phyloP scores from a whole-genome alignment of 2,888 invertebrate species.

The Tipula lateralis region DNA sequence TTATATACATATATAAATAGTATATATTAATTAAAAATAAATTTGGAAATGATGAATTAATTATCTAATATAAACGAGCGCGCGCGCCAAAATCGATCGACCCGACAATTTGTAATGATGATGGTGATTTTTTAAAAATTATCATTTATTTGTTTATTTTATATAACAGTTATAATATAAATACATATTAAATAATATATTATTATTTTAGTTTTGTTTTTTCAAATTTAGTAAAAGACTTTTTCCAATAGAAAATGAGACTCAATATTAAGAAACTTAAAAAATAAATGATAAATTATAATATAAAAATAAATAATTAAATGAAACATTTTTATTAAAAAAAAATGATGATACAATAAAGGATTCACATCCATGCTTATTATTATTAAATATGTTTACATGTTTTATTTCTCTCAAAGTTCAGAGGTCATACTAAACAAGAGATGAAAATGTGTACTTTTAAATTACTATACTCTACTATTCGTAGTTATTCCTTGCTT shows the following conservation, averaged over 20 bases:
- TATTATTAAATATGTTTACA: neutral
- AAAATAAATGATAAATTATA: neutral
- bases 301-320: neutral
- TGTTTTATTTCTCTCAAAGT: neutral
- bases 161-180: neutral
- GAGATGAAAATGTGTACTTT: too few species aligned
- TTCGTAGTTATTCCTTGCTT: too few species aligned
- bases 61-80: neutral
- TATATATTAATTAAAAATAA: neutral
- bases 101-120: neutral
- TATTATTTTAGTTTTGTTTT: neutral
- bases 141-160: neutral
- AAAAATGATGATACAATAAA: conserved; percentile 14
- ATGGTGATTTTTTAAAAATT: neutral
- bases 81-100: neutral
- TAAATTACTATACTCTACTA: too few species aligned
- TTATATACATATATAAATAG: neutral
- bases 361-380: conserved; percentile 2
- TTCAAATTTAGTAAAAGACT: neutral
- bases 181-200: neutral
- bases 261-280: neutral
- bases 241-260: neutral
- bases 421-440: too few species aligned
- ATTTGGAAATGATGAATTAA: neutral
- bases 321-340: conserved; percentile 20